Base-by-base conservation (phyloP, 2,797 vertebrate species). In the Pristis pectinata region DNA sequence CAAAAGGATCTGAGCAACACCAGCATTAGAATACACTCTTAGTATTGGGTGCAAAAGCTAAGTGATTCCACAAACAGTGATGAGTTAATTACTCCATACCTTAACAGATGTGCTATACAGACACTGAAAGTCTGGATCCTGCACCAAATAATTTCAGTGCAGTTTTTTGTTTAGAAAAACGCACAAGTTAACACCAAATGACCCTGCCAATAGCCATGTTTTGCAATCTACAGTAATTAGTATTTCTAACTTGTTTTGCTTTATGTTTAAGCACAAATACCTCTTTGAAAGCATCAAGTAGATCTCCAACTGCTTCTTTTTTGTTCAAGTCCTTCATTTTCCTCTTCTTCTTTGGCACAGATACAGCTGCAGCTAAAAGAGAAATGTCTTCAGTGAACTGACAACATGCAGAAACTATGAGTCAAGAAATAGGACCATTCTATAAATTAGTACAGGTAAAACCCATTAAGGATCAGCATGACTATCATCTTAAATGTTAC, bases 231-330 rank as follows among this genome's bases (percentile, higher is more conserved):
- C 15, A n/a, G n/a, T 67, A 91, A 67, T 19, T 41, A 27, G 17
- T 10, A 91, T 41, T 91, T 64, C 59, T 64, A 91, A 37, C 13
- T 89, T 37, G n/a, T 64, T 4, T 30, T 87, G 1, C 30, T 56
- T 89, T 9, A 89, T 64, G 24, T 74, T 74, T 5, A 92, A 67
- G 4, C 13, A 95, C 37, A 76, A 34, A 95, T 95, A 98, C 99
- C 98, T 99, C 99, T 96, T 98, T 99, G 96, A 99, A 99, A 95
- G 98, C 98, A 97, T 99, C 99, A 83, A 99, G 96, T 94, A 99
- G 97, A 96, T 99, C 98, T 94, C 99, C 99, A 91, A 98, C 98
- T 1, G 98, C 97, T 95, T 99, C 98, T 96, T 99, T 99, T 96
- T 99, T 99, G 96, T 99, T 99, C 89, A 99, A 97, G 77, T 99